Evolutionary conservation across 2,113 vertebrate genomes (phyloP).

Genomic region (Hirundichthys speculiger): DNA sequence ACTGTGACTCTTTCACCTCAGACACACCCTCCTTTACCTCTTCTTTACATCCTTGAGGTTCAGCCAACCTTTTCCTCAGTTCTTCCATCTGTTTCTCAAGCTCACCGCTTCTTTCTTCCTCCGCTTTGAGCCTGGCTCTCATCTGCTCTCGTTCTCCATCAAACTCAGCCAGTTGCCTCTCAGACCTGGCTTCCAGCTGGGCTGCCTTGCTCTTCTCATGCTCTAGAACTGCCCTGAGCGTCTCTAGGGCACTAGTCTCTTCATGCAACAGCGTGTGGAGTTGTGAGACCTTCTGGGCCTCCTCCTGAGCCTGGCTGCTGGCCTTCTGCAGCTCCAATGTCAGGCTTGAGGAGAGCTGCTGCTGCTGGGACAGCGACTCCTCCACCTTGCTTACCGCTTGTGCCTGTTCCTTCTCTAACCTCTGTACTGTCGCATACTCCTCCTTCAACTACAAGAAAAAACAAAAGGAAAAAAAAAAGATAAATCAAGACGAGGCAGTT

Average conservation of each 20-base stretch:
- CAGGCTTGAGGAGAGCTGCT: slow-evolving; percentile 90
- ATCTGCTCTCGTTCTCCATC: slow-evolving; percentile 90
- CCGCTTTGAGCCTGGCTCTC: slow-evolving; percentile 85
- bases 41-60: slow-evolving; percentile 39
- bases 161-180: slow-evolving; percentile 89
- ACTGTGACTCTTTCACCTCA: slow-evolving; percentile 48
- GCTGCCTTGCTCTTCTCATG: slow-evolving; percentile 82
- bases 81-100: slow-evolving; percentile 88
- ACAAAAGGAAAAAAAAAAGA: slow-evolving; percentile 24
- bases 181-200: slow-evolving; percentile 87
- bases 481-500: background rate
- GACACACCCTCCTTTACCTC: slow-evolving; percentile 36
- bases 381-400: slow-evolving; percentile 86
- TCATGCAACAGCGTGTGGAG: slow-evolving; percentile 84
- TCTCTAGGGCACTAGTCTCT: slow-evolving; percentile 78
- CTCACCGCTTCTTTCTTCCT: slow-evolving; percentile 86
- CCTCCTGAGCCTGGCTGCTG: slow-evolving; percentile 88
- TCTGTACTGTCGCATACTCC: slow-evolving; percentile 88
- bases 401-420: slow-evolving; percentile 89
- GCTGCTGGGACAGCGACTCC: slow-evolving; percentile 90
- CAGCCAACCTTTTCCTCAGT: slow-evolving; percentile 80
- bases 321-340: slow-evolving; percentile 92
- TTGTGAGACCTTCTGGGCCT: slow-evolving; percentile 86
- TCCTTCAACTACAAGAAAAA: slow-evolving; percentile 86
- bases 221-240: slow-evolving; percentile 84